These are phyloP conservation scores for Eueides isabella DNA, from an alignment of 1,140 invertebrate species.

Conservation along the genomic window DNA sequence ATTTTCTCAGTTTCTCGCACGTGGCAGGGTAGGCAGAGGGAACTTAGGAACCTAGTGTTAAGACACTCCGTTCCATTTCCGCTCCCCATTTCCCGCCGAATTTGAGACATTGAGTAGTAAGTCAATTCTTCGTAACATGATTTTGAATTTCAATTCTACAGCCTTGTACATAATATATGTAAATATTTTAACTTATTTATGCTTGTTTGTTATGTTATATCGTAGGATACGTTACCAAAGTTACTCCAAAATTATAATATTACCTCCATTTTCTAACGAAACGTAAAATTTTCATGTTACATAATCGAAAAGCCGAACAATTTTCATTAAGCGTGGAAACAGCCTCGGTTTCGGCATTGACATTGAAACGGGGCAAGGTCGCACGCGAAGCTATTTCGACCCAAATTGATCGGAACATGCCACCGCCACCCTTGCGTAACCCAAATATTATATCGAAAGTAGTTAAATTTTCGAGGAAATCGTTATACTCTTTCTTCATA, in stretches of 20 bases:
- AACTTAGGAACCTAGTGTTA: no score
- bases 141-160: no score
- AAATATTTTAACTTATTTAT: no score
- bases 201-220: neutral
- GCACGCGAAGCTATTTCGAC: slow-evolving; percentile 37
- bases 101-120: no score
- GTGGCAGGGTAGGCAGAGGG: no score
- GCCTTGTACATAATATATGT: neutral
- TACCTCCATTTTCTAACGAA: neutral
- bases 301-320: neutral
- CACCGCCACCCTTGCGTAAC: slow-evolving; percentile 29
- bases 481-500: neutral
- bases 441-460: slow-evolving; percentile 15
- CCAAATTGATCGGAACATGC: slow-evolving; percentile 12
- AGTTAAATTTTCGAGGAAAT: slow-evolving; percentile 1
- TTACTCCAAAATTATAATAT: neutral
- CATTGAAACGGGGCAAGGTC: slow-evolving; percentile 42
- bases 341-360: slow-evolving; percentile 36
- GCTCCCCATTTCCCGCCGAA: no score
- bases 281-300: neutral
- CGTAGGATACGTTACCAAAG: neutral
- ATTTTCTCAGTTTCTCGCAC: no score
- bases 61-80: no score
- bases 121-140: no score
- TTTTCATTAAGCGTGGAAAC: slow-evolving; percentile 10